Conservation (phyloP, 2,888 invertebrate genomes). For the Acleris laterana region DNA sequence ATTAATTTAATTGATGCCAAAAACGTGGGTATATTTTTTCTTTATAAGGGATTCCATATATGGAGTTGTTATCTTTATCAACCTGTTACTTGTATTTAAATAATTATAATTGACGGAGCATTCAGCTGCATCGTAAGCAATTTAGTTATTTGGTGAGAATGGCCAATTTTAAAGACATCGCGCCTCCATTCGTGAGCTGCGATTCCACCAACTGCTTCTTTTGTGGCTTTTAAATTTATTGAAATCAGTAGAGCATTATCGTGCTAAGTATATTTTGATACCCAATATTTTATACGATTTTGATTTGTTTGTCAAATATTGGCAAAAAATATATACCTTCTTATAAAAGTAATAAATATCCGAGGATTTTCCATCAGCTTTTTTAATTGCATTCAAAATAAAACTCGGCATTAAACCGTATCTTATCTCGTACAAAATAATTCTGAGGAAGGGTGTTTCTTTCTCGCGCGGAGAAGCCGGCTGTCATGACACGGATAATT, state of each 20-base stretch:
- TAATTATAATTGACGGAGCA: slow-evolving; percentile 9
- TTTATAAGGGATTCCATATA: slow-evolving; percentile 15
- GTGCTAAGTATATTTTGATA: too few species aligned
- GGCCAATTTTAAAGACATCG: slow-evolving; percentile 8
- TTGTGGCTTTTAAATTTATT: too few species aligned
- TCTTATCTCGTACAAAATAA: slow-evolving; percentile 11
- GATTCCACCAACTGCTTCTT: too few species aligned
- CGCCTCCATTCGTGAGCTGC: background rate
- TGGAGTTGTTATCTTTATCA: slow-evolving; percentile 26
- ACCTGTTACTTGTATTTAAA: slow-evolving; percentile 27
- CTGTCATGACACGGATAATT: slow-evolving; percentile 33
- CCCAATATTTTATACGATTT: too few species aligned
- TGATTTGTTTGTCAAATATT: too few species aligned
- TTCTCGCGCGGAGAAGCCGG: slow-evolving; percentile 10
- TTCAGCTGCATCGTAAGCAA: slow-evolving; percentile 1
- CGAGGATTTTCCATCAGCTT: too few species aligned
- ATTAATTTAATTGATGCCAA: slow-evolving; percentile 3
- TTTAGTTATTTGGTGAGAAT: slow-evolving; percentile 11
- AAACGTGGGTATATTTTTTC: slow-evolving; percentile 1
- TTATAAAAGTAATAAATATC: too few species aligned
- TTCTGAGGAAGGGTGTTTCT: background rate
- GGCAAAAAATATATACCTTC: too few species aligned
- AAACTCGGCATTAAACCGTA: background rate
- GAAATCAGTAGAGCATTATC: too few species aligned
- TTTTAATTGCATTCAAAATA: background rate